Base-by-base conservation (phyloP, 2,888 invertebrate genomes). In the Hartigia nigra region DNA sequence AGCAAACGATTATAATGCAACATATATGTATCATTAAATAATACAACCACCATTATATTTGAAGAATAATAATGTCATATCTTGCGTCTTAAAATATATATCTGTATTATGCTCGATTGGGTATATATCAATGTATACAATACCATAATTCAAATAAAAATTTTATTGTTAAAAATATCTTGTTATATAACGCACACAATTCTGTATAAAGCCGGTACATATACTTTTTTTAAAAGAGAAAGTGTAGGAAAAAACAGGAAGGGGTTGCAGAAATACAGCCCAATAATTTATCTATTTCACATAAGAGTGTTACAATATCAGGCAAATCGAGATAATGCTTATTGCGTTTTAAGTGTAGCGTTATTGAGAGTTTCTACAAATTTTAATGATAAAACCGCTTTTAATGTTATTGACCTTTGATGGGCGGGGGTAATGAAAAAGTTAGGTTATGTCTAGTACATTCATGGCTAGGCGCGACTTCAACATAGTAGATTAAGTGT, bases 371-470 rank as follows among this genome's bases (percentile, higher is more conserved):
- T 55, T 55, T 55, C 23, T 55, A 55, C 23, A 9, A 5, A 55
- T 23, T 55, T 55, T 55, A 0, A 23, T 34, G 70, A 75, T 31
- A 75, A 35, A 55, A 70, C 14, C 77, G 70, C 70, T 78, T 76
- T 75, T 31, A 37, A 81, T 86, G 87, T 87, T 88, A 89, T 87
- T 87, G 87, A 89, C 87, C 88, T 86, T 85, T 86, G 74, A 80
- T 79, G 81, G 81, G 81, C 80, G 78, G 86, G 81, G 81, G 80
- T 82, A 82, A 79, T 69, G 76, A 70, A 70, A 78, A 83, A 84
- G 81, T 78, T 79, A 89, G 90, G 90, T 90, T 90, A 90, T 86
- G 84, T 83, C 80, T 82, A 75, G 81, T 85, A 86, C 82, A 82
- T 85, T 84, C 79, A 76, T 82, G 76, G 80, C 77, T 75, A 74